phyloP scores from a whole-genome alignment of 2,113 vertebrate species.

The Siphamia tubifer region DNA sequence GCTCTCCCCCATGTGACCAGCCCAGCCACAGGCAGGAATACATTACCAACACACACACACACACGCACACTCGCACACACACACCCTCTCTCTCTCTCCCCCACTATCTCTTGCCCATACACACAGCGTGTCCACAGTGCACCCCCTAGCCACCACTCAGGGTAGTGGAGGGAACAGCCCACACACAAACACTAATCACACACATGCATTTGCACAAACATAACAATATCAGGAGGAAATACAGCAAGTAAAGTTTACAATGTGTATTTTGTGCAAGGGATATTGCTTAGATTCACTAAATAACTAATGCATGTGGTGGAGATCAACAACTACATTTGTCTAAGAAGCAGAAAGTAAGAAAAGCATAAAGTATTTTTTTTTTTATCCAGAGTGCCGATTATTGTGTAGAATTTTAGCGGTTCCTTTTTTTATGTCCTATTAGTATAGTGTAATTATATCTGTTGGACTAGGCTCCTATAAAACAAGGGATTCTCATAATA shows the following conservation, averaged over 20 bases:
- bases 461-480: no score
- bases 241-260: background rate
- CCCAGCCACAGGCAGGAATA: conserved; percentile 81
- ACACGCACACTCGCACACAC: conserved; percentile 3
- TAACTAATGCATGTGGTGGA: no score
- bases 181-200: conserved; percentile 19
- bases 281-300: no score
- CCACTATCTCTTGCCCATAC: conserved; percentile 21
- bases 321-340: no score
- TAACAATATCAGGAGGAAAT: background rate
- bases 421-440: no score
- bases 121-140: conserved; percentile 75
- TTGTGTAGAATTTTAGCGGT: no score
- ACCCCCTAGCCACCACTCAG: conserved; percentile 81
- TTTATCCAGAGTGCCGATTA: no score
- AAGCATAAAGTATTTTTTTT: no score
- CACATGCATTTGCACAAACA: background rate
- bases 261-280: background rate
- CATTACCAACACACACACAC: conserved; percentile 65
- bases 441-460: no score
- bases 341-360: no score
- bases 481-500: no score
- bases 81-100: background rate
- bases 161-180: conserved; percentile 68
- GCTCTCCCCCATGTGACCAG: conserved; percentile 85